These are phyloP conservation scores for Lasiommata megera DNA, from an alignment of 2,888 invertebrate genomes.

Conservation along the genomic window DNA sequence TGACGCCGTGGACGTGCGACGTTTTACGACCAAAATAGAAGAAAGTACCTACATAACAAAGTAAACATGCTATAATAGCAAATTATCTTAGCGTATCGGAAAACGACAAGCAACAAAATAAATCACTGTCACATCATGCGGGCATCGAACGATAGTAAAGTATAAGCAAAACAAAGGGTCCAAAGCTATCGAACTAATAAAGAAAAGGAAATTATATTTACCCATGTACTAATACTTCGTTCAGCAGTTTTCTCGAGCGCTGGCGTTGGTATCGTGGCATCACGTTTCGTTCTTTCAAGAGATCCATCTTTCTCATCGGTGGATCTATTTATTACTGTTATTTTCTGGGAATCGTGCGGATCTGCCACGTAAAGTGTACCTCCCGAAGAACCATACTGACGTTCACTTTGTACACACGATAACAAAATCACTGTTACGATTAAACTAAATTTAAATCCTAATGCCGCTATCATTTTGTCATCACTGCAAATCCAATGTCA, in stretches of 20 bases:
- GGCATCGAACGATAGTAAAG: constrained; percentile 33
- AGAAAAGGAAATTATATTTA: constrained; percentile 42
- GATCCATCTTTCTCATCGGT: constrained; percentile 37
- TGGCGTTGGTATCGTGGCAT: constrained; percentile 52
- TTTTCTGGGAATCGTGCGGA: constrained; percentile 44
- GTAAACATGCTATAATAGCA: constrained; percentile 26
- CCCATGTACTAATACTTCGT: constrained; percentile 74
- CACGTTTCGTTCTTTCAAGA: constrained; percentile 63
- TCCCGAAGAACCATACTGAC: constrained; percentile 52
- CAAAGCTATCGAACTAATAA: constrained; percentile 37
- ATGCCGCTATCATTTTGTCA: constrained; percentile 70
- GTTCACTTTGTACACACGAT: constrained; percentile 49
- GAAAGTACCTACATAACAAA: constrained; percentile 38
- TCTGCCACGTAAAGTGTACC: constrained; percentile 64
- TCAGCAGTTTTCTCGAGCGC: constrained; percentile 41
- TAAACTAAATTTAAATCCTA: constrained; percentile 57
- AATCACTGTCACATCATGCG: constrained; percentile 39
- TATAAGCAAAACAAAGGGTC: constrained; percentile 50
- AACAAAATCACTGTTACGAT: constrained; percentile 54
- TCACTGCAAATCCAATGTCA: constrained; percentile 59
- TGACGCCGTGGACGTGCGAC: constrained; percentile 17
- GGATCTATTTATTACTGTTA: constrained; percentile 58
- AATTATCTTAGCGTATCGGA: constrained; percentile 14
- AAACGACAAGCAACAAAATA: constrained; percentile 35
- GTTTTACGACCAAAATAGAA: constrained; percentile 34